A percentile compares a stretch with the other conserved stretches of the same genome.
phyloP scores from a whole-genome alignment of 2,888 invertebrate species.

The Clepsis dumicolana region DNA sequence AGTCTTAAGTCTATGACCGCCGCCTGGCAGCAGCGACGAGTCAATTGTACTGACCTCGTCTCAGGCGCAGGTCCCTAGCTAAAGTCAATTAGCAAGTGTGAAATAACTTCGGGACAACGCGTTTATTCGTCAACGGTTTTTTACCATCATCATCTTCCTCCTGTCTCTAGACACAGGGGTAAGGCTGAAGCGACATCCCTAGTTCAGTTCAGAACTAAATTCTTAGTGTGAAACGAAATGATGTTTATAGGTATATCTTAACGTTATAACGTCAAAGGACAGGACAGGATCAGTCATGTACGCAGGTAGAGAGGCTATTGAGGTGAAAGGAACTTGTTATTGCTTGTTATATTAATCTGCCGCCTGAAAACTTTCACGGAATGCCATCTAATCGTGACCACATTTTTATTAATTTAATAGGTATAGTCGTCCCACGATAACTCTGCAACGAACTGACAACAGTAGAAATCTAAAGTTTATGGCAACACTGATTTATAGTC shows the following conservation, averaged over 20 bases:
- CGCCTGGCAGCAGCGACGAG: neutral
- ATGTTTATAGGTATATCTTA: no score
- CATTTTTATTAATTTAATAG: no score
- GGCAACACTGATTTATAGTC: no score
- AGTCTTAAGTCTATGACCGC: neutral
- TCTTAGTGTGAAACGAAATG: no score
- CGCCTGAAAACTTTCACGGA: slow-evolving; percentile 3
- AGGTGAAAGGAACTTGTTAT: slow-evolving; percentile 26
- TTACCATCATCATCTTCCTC: no score
- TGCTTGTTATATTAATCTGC: slow-evolving; percentile 16
- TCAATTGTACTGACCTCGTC: slow-evolving; percentile 22
- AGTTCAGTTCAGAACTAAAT: no score
- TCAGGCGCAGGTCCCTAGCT: neutral
- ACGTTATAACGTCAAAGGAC: slow-evolving; percentile 6
- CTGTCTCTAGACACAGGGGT: no score
- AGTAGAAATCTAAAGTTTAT: no score
- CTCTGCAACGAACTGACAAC: no score
- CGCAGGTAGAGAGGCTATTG: slow-evolving; percentile 18
- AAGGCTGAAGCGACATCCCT: no score
- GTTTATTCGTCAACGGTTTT: neutral
- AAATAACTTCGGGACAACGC: slow-evolving; percentile 1
- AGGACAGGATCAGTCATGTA: slow-evolving; percentile 26
- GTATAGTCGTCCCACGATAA: no score
- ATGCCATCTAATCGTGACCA: neutral
- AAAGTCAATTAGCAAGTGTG: slow-evolving; percentile 13